A percentile compares a stretch with the other conserved stretches of the same genome.
Evolutionary conservation across 1,140 invertebrate genomes (phyloP).

Genomic region (Monomorium pharaonis): DNA sequence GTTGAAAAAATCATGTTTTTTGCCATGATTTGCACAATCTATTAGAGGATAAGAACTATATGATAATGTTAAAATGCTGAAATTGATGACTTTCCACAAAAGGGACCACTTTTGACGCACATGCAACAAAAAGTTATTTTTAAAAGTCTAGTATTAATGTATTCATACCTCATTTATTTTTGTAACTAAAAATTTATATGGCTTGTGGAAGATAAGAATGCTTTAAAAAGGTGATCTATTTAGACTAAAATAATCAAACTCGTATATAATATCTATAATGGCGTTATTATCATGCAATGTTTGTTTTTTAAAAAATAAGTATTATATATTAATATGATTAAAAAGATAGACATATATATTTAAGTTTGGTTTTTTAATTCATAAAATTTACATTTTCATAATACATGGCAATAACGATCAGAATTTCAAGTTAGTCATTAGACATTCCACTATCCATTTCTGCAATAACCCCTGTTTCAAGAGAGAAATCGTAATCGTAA

Average conservation of each 20-base stretch:
- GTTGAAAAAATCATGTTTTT: too few species aligned
- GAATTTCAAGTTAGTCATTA: conserved; percentile 50
- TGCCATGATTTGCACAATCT: too few species aligned
- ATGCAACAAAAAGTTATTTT: too few species aligned
- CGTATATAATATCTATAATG: not conserved
- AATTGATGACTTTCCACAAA: too few species aligned
- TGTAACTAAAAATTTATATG: not conserved
- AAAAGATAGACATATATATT: not conserved
- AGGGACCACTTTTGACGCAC: too few species aligned
- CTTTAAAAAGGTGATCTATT: not conserved
- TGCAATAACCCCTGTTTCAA: conserved; percentile 81
- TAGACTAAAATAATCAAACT: conserved; percentile 25
- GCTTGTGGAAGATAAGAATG: not conserved
- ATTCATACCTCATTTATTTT: not conserved
- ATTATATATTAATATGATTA: not conserved
- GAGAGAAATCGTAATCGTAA: conserved; percentile 78
- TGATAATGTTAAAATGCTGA: too few species aligned
- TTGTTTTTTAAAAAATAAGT: not conserved
- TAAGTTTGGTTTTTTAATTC: conserved; percentile 27
- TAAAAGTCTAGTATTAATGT: not conserved
- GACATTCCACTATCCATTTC: conserved; percentile 78
- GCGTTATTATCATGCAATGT: not conserved
- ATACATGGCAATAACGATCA: not conserved
- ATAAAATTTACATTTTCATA: not conserved
- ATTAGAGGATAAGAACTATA: too few species aligned